These are phyloP conservation scores for Penaeus indicus DNA, from an alignment of 1,140 invertebrate species.

Conservation along the genomic window DNA sequence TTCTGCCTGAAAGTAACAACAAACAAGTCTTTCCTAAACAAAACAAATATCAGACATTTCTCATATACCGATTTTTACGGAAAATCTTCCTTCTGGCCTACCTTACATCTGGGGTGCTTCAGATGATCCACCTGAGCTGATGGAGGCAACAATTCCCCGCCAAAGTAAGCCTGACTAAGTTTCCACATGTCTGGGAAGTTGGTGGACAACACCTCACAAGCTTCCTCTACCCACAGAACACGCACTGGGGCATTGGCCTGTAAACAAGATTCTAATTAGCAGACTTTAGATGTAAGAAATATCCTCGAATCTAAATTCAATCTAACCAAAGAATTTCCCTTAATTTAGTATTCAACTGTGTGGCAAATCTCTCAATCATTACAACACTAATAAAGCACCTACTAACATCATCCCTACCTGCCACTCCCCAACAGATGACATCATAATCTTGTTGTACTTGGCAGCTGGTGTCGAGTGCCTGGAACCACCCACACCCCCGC, in stretches of 20 bases:
- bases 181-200: conserved; percentile 89
- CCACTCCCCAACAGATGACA: conserved; percentile 64
- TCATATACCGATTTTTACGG: not conserved
- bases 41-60: too few relatives aligned
- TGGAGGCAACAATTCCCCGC: conserved; percentile 78
- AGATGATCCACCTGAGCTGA: conserved; percentile 78
- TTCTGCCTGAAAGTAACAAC: too few relatives aligned
- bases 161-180: conserved; percentile 90
- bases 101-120: conserved; percentile 81
- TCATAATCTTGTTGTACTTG: conserved; percentile 66
- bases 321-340: too few relatives aligned
- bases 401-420: conserved; percentile 38
- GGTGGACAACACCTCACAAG: conserved; percentile 79
- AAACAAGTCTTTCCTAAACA: too few relatives aligned
- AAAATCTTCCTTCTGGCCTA: conserved; percentile 68
- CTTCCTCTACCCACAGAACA: conserved; percentile 81
- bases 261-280: not conserved
- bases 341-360: not conserved
- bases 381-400: not conserved
- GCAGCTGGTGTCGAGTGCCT: conserved; percentile 62
- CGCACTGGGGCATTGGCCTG: conserved; percentile 68
- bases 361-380: not conserved
- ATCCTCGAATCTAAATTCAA: too few relatives aligned
- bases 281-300: too few relatives aligned
- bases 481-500: conserved; percentile 10